Evolutionary conservation across 2,888 invertebrate genomes (phyloP).

Genomic region (Tineola bisselliella): DNA sequence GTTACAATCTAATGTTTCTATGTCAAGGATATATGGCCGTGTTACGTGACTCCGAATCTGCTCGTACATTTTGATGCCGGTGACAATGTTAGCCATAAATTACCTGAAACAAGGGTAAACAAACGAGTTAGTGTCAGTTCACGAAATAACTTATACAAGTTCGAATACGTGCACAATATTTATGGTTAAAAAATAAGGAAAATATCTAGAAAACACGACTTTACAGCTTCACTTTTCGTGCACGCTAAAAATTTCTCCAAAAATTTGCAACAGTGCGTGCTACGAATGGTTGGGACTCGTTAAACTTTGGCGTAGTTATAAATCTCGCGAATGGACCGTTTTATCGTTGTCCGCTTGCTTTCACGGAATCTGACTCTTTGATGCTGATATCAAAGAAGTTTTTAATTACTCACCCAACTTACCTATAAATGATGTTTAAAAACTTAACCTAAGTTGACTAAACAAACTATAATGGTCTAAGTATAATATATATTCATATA

Average conservation of each 20-base stretch:
- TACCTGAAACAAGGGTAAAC: slow-evolving; percentile 13
- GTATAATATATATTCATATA: no score
- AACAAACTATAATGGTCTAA: no score
- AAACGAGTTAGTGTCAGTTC: slow-evolving; percentile 5
- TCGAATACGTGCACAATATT: not conserved
- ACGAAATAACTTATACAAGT: not conserved
- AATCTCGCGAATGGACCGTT: slow-evolving; percentile 48
- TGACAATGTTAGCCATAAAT: slow-evolving; percentile 2
- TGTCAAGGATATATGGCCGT: not conserved
- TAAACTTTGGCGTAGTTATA: slow-evolving; percentile 49
- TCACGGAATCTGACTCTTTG: slow-evolving; percentile 40
- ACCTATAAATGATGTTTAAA: not conserved
- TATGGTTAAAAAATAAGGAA: slow-evolving; percentile 11
- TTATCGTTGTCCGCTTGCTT: slow-evolving; percentile 41
- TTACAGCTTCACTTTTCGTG: slow-evolving; percentile 35
- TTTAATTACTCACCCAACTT: slow-evolving; percentile 36
- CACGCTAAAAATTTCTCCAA: slow-evolving; percentile 44
- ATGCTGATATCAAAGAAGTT: slow-evolving; percentile 43
- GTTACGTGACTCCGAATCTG: not conserved
- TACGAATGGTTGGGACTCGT: slow-evolving; percentile 1
- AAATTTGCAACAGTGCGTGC: slow-evolving; percentile 21
- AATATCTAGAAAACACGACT: slow-evolving; percentile 24
- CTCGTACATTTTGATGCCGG: not conserved
- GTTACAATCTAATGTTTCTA: not conserved
- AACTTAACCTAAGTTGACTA: not conserved